Conservation (phyloP, 2,797 vertebrate genomes). For the Silurus lanzhouensis region DNA sequence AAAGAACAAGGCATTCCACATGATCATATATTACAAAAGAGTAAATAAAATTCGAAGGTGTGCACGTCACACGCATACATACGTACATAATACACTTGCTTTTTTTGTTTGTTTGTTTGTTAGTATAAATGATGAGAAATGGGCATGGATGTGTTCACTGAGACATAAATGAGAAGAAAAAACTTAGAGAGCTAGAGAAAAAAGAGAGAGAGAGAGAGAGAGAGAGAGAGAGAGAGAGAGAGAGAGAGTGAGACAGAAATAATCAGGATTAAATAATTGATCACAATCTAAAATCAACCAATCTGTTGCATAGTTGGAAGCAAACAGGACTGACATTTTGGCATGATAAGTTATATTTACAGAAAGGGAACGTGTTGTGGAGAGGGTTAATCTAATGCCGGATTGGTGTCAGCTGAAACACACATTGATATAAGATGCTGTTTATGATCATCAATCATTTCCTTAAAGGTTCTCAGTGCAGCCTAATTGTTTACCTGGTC, state of each 20-base stretch:
- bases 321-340: constrained; percentile 72
- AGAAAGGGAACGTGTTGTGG: constrained; percentile 41
- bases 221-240: constrained; percentile 34
- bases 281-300: constrained; percentile 62
- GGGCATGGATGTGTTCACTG: constrained; percentile 50
- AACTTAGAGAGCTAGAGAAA: constrained; percentile 51
- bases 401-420: constrained; percentile 59
- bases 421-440: constrained; percentile 62
- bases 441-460: constrained; percentile 26
- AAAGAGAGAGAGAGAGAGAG: constrained; percentile 49
- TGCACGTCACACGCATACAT: constrained; percentile 61
- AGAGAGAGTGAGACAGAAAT: constrained; percentile 9
- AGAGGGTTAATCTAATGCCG: constrained; percentile 33
- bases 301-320: constrained; percentile 82
- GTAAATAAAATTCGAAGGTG: constrained; percentile 68
- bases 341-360: constrained; percentile 57
- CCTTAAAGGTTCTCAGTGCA: not conserved
- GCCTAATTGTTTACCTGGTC: no score
- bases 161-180: constrained; percentile 64
- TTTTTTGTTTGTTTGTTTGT: constrained; percentile 47
- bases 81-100: constrained; percentile 59
- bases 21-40: constrained; percentile 80
- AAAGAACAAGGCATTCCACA: constrained; percentile 83
- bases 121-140: constrained; percentile 65
- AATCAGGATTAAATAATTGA: constrained; percentile 50